A percentile compares a stretch with the other conserved stretches of the same genome.
Evolutionary conservation across 2,113 vertebrate genomes (phyloP).

Genomic region (Phaethon lepturus): DNA sequence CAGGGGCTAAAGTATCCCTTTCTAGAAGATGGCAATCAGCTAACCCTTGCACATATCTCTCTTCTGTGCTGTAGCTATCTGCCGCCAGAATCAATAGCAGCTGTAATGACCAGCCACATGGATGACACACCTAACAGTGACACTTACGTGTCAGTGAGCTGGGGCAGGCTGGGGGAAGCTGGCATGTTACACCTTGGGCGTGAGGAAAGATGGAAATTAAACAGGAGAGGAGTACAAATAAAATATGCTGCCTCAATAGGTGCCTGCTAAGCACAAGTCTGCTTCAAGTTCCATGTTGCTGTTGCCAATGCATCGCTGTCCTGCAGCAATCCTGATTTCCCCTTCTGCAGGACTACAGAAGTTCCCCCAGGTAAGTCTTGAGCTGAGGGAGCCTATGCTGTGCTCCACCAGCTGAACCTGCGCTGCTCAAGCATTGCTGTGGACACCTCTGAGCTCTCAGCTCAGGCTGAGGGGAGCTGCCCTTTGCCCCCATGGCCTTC

Average conservation of each 20-base stretch:
- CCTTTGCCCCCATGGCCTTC: background rate
- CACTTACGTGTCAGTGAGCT: background rate
- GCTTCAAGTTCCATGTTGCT: background rate
- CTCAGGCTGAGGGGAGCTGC: background rate
- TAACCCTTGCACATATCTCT: background rate
- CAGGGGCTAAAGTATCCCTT: background rate
- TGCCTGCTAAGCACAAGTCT: background rate
- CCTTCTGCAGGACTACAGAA: background rate
- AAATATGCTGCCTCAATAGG: background rate
- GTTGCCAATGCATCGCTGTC: fast-evolving
- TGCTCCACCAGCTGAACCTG: background rate
- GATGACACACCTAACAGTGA: background rate
- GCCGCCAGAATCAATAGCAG: background rate
- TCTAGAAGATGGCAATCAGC: background rate
- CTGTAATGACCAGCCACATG: background rate
- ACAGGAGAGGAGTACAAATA: background rate
- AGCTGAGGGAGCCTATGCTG: background rate
- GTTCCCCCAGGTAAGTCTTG: background rate
- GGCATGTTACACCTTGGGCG: background rate
- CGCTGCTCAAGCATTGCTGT: background rate
- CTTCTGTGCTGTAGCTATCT: background rate
- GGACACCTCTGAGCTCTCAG: background rate
- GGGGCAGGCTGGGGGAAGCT: background rate
- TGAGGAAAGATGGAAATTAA: background rate
- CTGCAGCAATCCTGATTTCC: background rate